Evolutionary conservation across 2,888 invertebrate genomes (phyloP), one percentile per base, ranked within the genome.

Genomic region (Lasioglossum pauxillum): DNA sequence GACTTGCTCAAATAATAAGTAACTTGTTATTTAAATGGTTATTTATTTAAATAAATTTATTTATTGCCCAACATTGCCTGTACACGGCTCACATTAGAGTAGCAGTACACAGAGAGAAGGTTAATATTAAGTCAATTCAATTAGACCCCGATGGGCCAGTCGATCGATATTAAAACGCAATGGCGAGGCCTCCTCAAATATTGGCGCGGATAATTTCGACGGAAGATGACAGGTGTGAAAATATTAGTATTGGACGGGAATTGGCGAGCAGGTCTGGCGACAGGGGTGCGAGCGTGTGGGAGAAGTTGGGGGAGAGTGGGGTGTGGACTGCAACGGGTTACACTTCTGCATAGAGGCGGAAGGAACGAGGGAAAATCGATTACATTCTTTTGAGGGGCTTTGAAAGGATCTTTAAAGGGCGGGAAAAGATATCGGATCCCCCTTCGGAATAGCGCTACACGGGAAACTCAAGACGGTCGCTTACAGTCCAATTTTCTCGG

Each of bases 401-500:
- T 75, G 84, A 85, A 84, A 84, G 84, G 74, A 85, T 64, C 49
- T 80, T 80, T 69, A 84, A 75, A 80, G 76, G 23, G 72, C 38
- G 67, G 60, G 60, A 60, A 60, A 41, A 75, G 84, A 84, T 85
- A 85, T 85, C 85, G 85, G 85, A 80, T 84, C 74, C 80, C 35
- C 31, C 27, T 27, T 75, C 41, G 38, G 69, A 41, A 84, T 69
- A 75, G 44, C 49, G 60, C 27, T 27, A 60, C 78, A 75, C 38
- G 64, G 71, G 80, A 73, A 80, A 85, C 72, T 71, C 84, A 80
- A 73, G 78, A 73, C 80, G 64, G 64, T 78, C 75, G 53, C 80
- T 84, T 78, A 72, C 75, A 81, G 75, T 75, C 78, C 78, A 81
- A 84, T 86, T 84, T 86, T 78, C 77, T 60, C 67, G n/a, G 53